Evolutionary conservation across 1,140 invertebrate species (phyloP).

Genomic region (Zaprionus camerounensis): DNA sequence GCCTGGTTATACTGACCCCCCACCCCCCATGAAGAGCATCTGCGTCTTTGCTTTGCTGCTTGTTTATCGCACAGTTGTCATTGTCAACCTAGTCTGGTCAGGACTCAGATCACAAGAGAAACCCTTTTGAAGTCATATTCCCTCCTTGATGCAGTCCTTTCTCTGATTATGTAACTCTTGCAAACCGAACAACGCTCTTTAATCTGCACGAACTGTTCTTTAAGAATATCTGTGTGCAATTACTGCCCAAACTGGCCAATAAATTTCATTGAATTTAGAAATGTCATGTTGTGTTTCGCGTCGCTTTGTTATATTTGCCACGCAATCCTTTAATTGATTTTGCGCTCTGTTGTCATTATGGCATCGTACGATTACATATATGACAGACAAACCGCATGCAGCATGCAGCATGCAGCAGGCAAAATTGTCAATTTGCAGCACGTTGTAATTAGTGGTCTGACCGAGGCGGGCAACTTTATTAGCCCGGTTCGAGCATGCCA

Average conservation of each 20-base stretch:
- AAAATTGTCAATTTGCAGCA: conserved; percentile 53
- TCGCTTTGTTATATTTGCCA: conserved; percentile 1
- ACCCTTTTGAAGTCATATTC: background rate
- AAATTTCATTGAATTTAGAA: conserved; percentile 1
- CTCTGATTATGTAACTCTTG: background rate
- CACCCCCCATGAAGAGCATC: background rate
- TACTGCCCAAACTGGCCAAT: background rate
- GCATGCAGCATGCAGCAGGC: conserved; percentile 6
- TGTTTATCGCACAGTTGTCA: conserved; percentile 35
- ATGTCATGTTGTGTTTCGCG: conserved; percentile 1
- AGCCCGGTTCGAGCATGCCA: conserved; percentile 30
- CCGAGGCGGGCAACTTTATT: conserved; percentile 43
- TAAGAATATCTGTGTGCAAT: background rate
- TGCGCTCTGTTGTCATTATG: conserved; percentile 25
- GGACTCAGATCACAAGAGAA: background rate
- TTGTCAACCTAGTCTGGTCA: background rate
- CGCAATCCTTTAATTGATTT: conserved; percentile 42
- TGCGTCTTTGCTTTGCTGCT: conserved; percentile 4
- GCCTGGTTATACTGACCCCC: background rate
- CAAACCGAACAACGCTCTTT: background rate
- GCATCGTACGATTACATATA: background rate
- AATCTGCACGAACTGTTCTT: background rate
- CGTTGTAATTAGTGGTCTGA: conserved; percentile 49
- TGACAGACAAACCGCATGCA: conserved; percentile 30
- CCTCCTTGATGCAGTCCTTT: background rate